Evolutionary conservation across 1,140 invertebrate species (phyloP).

Genomic region (Leptopilina clavipes): DNA sequence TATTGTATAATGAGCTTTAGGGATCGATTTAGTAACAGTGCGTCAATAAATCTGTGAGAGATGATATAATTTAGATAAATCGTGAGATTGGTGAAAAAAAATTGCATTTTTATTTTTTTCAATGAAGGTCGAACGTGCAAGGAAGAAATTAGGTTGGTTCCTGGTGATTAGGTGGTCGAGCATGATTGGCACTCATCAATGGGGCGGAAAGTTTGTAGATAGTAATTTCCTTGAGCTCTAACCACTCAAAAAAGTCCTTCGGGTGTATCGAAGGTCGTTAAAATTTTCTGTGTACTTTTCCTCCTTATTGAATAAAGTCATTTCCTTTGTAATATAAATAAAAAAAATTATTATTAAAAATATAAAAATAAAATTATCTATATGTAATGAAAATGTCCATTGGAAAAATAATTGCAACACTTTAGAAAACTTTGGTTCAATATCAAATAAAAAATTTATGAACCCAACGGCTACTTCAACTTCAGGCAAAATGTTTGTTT

Average conservation of each 20-base stretch:
- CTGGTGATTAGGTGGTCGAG: background rate
- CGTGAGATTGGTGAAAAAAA: background rate
- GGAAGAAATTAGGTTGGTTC: background rate
- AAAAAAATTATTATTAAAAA: background rate
- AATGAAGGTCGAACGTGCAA: background rate
- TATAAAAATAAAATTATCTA: background rate
- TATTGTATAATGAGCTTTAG: no score
- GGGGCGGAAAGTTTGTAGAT: constrained; percentile 18
- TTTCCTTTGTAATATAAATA: background rate
- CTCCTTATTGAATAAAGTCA: background rate
- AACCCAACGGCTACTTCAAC: no score
- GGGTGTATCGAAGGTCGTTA: background rate
- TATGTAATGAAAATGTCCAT: no score
- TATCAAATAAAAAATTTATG: no score
- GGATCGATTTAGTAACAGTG: no score
- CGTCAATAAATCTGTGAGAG: no score
- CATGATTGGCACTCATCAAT: background rate
- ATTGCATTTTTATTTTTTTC: background rate
- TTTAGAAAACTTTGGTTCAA: no score
- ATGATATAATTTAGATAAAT: background rate
- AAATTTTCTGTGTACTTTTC: constrained; percentile 5
- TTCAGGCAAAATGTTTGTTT: no score
- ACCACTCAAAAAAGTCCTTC: constrained; percentile 8
- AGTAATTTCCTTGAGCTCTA: constrained; percentile 13
- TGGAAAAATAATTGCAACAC: no score